Evolutionary conservation across 2,888 invertebrate species (phyloP).

Genomic region (Leptothorax acervorum): DNA sequence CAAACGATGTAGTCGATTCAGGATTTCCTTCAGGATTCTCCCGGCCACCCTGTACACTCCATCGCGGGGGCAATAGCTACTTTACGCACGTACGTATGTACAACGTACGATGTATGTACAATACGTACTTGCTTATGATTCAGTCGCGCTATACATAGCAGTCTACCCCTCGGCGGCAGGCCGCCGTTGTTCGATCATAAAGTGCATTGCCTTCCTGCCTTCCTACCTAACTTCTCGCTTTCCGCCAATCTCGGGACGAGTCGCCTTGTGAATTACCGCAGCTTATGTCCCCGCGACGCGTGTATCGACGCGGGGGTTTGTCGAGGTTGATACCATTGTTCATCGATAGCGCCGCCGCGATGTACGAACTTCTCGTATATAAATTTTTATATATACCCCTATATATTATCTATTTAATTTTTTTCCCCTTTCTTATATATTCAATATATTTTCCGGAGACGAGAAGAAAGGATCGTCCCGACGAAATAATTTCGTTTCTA

Average conservation of each 20-base stretch:
- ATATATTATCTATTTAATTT: neutral
- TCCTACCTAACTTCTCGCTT: slow-evolving; percentile 66
- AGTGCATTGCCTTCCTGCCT: slow-evolving; percentile 78
- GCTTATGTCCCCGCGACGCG: slow-evolving; percentile 53
- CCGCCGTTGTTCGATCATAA: slow-evolving; percentile 79
- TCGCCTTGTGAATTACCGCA: slow-evolving; percentile 69
- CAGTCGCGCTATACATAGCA: slow-evolving; percentile 77
- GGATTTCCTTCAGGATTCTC: neutral
- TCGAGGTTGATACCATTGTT: neutral
- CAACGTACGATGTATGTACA: slow-evolving; percentile 28
- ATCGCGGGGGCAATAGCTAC: slow-evolving; percentile 29
- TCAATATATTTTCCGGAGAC: neutral
- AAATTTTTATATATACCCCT: neutral
- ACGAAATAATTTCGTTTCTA: neutral
- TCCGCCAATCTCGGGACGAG: slow-evolving; percentile 65
- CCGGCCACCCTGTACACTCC: slow-evolving; percentile 34
- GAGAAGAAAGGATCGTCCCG: neutral
- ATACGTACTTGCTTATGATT: slow-evolving; percentile 72
- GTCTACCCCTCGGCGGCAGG: slow-evolving; percentile 70
- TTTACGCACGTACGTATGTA: slow-evolving; percentile 40
- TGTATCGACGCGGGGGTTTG: slow-evolving; percentile 54
- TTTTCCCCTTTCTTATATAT: neutral
- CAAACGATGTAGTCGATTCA: neutral
- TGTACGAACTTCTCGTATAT: neutral
- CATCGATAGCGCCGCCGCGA: slow-evolving; percentile 24